Conservation (phyloP, 2,113 vertebrate genomes). For the Prunella fulvescens region DNA sequence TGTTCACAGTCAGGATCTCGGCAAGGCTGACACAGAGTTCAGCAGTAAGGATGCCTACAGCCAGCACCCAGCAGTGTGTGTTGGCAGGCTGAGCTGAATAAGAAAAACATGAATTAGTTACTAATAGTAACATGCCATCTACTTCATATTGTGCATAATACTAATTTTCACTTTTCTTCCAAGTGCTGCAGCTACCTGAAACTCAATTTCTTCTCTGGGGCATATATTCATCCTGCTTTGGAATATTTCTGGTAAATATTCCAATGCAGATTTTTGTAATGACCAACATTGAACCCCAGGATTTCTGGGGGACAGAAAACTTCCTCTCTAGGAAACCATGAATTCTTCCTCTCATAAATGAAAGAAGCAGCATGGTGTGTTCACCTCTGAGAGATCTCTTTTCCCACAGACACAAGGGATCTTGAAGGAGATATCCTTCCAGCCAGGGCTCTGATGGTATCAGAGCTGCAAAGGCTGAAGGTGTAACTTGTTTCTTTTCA, state of each 20-base stretch:
- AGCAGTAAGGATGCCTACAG: background rate
- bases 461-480: background rate
- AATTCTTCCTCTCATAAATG: background rate
- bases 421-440: background rate
- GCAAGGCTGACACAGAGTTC: rapidly evolving
- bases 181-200: background rate
- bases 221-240: background rate
- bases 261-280: background rate
- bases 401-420: background rate
- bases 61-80: background rate
- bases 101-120: background rate
- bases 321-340: background rate
- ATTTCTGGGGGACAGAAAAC: background rate
- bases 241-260: background rate
- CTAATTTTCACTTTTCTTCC: background rate
- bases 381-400: background rate
- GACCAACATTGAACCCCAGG: background rate
- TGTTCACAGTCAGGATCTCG: background rate
- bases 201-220: background rate
- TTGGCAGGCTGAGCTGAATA: background rate
- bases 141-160: background rate
- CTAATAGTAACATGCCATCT: background rate
- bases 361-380: background rate
- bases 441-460: background rate
- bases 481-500: background rate